Base-by-base conservation (phyloP, 2,113 vertebrate genomes). In the Egretta garzetta region DNA sequence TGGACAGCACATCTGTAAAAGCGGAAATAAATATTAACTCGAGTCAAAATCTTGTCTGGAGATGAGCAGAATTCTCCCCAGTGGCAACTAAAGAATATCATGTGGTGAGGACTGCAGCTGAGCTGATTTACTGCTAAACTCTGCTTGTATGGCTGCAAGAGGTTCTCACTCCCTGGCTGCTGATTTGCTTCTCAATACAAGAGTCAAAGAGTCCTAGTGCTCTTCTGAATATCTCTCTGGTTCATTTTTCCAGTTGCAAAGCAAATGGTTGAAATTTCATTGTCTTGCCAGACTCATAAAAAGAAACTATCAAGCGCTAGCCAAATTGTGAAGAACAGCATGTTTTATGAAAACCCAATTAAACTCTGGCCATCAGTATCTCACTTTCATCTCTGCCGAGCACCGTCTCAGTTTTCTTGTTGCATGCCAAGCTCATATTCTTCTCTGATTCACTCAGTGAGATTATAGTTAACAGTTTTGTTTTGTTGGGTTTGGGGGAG, bases 261-360 rank as follows among this genome's bases (percentile, higher is more conserved):
- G 86, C 41, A 91, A 97, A 92, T 63, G 60, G 83, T 77, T 94
- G 91, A 90, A 93, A 67, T 87, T 93, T 76, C 81, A 90, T 66
- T 94, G 93, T 95, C 87, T 96, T 97, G 93, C 89, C 97, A 97
- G 93, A 80, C 87, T 91, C 91, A 96, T 97, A 93, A 96, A 97
- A 96, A 80, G 70, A 91, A 94, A 76, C 74, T 80, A 85, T 91
- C 77, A 88, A 88, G 80, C 0, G 0, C 70, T 80, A 94, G 95
- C 79, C 93, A 95, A 96, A 95, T 88, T 94, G 58, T 83, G 86
- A 96, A 97, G 41, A 43, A 43, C 41, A 43, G 82, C 80, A 86
- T 96, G 92, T 93, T 96, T 97, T 88, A 93, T 84, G 95, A 97
- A 97, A 97, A 90, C 49, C n/a, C 62, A 96, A 35, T 96, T 96